These are phyloP conservation scores for Melanostoma scalare DNA, from an alignment of 2,888 invertebrate species.

Conservation along the genomic window DNA sequence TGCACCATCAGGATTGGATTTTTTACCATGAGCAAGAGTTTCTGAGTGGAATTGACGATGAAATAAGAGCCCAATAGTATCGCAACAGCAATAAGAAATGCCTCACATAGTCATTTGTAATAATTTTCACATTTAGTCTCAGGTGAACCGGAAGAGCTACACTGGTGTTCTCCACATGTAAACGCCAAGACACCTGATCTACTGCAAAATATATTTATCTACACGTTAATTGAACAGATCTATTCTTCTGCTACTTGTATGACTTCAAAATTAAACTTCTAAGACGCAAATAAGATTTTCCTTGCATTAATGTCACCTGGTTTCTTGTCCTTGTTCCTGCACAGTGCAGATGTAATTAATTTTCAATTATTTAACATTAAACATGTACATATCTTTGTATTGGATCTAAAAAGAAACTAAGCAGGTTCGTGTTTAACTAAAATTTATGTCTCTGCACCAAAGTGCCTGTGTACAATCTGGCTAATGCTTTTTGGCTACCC, in stretches of 20 bases:
- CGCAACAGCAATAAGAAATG: too few species aligned
- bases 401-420: constrained; percentile 10
- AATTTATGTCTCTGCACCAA: constrained; percentile 54
- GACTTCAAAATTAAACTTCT: constrained; percentile 31
- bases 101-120: too few species aligned
- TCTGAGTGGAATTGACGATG: too few species aligned
- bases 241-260: background rate
- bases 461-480: constrained; percentile 41
- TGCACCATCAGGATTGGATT: too few species aligned
- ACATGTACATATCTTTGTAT: constrained; percentile 37
- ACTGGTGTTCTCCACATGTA: too few species aligned
- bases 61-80: too few species aligned
- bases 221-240: too few species aligned
- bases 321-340: constrained; percentile 43
- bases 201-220: too few species aligned
- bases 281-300: constrained; percentile 45
- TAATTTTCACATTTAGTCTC: too few species aligned
- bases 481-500: constrained; percentile 39
- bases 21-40: too few species aligned
- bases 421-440: constrained; percentile 45
- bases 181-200: too few species aligned
- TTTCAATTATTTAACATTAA: constrained; percentile 47
- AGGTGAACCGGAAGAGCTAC: too few species aligned
- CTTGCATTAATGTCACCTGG: constrained; percentile 46
- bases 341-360: constrained; percentile 64